These are phyloP conservation scores for Gadopsis marmoratus DNA, from an alignment of 2,797 vertebrate species.

Conservation along the genomic window DNA sequence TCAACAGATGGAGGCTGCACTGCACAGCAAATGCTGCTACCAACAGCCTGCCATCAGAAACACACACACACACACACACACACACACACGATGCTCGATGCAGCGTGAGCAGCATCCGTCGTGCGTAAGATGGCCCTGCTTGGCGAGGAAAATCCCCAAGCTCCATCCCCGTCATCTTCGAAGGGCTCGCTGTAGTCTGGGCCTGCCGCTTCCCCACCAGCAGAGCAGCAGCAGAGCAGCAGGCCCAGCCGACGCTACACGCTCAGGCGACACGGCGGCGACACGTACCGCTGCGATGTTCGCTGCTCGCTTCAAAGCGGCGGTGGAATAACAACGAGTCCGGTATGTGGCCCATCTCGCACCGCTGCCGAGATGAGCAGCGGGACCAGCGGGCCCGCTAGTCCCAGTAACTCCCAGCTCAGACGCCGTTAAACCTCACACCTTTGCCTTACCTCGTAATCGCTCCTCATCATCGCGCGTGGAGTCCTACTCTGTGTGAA, in stretches of 20 bases:
- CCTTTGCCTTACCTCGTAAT: conserved; percentile 82
- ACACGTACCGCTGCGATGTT: fast-evolving
- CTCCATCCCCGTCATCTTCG: conserved; percentile 59
- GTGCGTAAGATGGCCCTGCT: conserved; percentile 45
- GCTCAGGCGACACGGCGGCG: neutral
- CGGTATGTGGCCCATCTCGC: conserved; percentile 1
- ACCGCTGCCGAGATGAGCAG: conserved; percentile 27
- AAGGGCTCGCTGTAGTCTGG: conserved; percentile 47
- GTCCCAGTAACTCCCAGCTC: conserved; percentile 37
- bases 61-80: neutral
- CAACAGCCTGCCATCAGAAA: neutral
- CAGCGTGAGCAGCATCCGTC: conserved; percentile 39
- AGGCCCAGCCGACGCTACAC: conserved; percentile 16
- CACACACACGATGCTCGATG: neutral
- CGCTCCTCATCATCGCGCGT: conserved; percentile 66
- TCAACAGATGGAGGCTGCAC: conserved; percentile 31
- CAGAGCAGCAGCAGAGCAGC: too few relatives aligned
- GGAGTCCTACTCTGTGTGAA: conserved; percentile 66
- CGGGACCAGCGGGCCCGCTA: conserved; percentile 63
- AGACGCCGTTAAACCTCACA: conserved; percentile 23
- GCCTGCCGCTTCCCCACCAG: conserved; percentile 62
- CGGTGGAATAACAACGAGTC: neutral
- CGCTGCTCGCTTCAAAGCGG: neutral
- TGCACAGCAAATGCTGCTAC: conserved; percentile 28
- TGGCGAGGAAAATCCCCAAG: conserved; percentile 17